These are phyloP conservation scores for pig (Sus scrofa) DNA, from an alignment of 2,113 vertebrate species.

Conservation along the genomic window DNA sequence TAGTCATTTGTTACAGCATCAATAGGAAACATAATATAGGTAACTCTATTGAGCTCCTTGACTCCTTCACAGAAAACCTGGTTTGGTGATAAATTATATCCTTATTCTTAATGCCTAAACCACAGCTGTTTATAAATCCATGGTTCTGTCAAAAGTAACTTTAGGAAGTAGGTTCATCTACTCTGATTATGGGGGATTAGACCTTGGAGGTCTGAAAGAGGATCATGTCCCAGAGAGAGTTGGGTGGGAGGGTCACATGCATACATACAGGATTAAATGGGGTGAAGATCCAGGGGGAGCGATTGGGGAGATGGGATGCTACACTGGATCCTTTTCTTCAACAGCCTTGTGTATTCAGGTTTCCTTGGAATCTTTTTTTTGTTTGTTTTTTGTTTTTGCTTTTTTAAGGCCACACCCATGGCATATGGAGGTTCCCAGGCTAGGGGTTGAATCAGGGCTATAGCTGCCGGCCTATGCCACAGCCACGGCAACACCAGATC, in stretches of 20 bases:
- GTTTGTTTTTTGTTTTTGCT: too few species aligned
- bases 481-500: too few species aligned
- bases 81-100: background rate
- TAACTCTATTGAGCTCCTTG: background rate
- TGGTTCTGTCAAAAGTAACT: constrained; percentile 32
- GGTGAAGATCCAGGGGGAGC: background rate
- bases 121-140: background rate
- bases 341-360: background rate
- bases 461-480: too few species aligned
- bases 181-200: background rate
- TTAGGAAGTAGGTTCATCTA: constrained; percentile 20
- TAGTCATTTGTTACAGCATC: background rate
- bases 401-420: too few species aligned
- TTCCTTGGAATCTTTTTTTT: background rate
- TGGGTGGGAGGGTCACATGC: background rate
- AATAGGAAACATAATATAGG: background rate
- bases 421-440: too few species aligned
- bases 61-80: background rate
- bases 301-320: background rate
- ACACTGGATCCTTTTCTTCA: background rate
- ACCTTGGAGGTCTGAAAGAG: background rate
- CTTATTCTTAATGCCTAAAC: background rate
- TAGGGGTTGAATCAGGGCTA: too few species aligned
- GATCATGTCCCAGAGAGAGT: background rate
- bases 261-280: background rate